Percentiles rank a stretch among this genome's conserved stretches.
These are phyloP conservation scores for Callimorpha dominula DNA, from an alignment of 2,888 invertebrate species.

Conservation along the genomic window DNA sequence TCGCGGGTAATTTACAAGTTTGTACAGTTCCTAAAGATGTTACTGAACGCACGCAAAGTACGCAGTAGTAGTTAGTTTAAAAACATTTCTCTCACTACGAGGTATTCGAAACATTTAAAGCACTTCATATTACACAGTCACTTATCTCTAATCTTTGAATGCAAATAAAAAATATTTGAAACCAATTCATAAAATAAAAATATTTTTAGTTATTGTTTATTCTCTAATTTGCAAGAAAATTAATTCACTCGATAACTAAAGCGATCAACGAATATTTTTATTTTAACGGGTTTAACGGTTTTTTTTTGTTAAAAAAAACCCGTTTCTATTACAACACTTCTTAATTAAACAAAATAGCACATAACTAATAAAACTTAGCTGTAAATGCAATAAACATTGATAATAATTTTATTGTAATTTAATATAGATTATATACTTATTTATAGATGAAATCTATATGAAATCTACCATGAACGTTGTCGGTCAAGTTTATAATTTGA, in stretches of 20 bases:
- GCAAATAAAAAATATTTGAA: neutral
- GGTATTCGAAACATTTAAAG: too few relatives aligned
- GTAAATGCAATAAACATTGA: neutral
- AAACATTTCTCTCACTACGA: too few relatives aligned
- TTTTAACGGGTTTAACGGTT: too few relatives aligned
- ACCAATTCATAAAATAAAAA: neutral
- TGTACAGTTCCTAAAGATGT: too few relatives aligned
- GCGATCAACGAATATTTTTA: neutral
- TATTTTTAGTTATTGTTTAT: neutral
- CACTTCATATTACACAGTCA: neutral
- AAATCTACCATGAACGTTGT: too few relatives aligned
- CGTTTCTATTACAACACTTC: neutral
- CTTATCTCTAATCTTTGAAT: neutral
- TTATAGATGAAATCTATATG: too few relatives aligned
- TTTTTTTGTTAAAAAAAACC: neutral
- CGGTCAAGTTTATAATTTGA: too few relatives aligned
- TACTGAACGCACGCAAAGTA: too few relatives aligned
- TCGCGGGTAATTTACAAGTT: too few relatives aligned
- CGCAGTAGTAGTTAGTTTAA: too few relatives aligned
- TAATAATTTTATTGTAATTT: neutral
- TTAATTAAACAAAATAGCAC: conserved; percentile 6
- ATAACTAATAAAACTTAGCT: conserved; percentile 4
- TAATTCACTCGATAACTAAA: neutral
- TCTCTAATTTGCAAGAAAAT: neutral
- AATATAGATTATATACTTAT: neutral